phyloP scores from a whole-genome alignment of 2,797 vertebrate genomes.

The Phylloscopus collybita region DNA sequence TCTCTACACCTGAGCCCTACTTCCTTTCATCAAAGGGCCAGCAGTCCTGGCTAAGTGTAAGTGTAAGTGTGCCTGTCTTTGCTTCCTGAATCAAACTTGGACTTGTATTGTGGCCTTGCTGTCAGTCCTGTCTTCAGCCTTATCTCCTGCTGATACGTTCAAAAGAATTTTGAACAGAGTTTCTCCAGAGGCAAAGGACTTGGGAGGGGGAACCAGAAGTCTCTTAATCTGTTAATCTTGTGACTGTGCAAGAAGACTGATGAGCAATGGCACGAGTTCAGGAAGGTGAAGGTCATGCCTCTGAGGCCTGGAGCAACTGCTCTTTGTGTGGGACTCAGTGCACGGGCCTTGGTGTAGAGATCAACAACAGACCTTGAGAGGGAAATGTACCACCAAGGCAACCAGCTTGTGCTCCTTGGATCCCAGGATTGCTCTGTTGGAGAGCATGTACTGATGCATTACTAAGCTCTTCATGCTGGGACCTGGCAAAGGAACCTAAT shows the following conservation, averaged over 20 bases:
- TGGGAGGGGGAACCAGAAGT: not conserved
- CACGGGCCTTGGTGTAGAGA: not conserved
- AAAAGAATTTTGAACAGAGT: not conserved
- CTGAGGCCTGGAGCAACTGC: not conserved
- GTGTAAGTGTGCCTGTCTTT: not conserved
- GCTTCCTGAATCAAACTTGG: too few relatives aligned
- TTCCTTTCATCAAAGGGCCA: not conserved
- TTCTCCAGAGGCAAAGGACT: not conserved
- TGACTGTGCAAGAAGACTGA: not conserved
- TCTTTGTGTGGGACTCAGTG: not conserved
- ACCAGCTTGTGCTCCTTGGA: not conserved
- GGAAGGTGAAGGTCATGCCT: not conserved
- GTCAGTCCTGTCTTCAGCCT: not conserved
- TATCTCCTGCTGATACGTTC: not conserved
- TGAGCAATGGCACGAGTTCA: not conserved
- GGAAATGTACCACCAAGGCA: not conserved
- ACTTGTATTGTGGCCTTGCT: fast-evolving
- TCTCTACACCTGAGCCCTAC: not conserved
- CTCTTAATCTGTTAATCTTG: not conserved
- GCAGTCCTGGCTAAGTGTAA: fast-evolving
- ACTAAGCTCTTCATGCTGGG: not conserved
- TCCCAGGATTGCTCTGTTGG: not conserved
- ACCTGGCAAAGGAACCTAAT: not conserved
- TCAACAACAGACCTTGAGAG: not conserved
- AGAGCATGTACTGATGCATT: not conserved